Evolutionary conservation across 1,140 invertebrate species (phyloP).

Genomic region (Piezodorus guildinii): DNA sequence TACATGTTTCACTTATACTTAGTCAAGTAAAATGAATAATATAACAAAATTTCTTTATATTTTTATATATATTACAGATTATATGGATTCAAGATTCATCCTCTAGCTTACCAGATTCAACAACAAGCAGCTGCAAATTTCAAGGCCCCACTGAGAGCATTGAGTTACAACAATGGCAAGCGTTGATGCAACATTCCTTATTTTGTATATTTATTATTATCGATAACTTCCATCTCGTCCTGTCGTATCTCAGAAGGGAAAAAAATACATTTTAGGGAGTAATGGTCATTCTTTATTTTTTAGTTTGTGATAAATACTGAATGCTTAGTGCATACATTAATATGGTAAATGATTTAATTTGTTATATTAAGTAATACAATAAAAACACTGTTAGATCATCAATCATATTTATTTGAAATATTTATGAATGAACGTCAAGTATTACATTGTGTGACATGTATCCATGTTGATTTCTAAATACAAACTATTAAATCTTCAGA

Average conservation of each 20-base stretch:
- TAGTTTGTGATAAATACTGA: too few species aligned
- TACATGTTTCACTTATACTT: background rate
- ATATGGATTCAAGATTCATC: slow-evolving; percentile 99
- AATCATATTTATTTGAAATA: too few species aligned
- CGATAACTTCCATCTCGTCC: background rate
- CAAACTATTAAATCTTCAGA: too few species aligned
- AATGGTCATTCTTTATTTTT: background rate
- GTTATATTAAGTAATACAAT: too few species aligned
- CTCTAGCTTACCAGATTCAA: slow-evolving; percentile 93
- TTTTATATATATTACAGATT: slow-evolving; percentile 56
- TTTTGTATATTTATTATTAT: slow-evolving; percentile 2
- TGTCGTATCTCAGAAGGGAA: background rate
- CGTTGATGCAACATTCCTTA: slow-evolving; percentile 31
- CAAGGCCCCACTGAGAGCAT: slow-evolving; percentile 67
- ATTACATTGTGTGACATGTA: too few species aligned
- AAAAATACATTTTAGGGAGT: background rate
- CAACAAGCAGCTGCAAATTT: slow-evolving; percentile 84
- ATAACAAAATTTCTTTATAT: background rate
- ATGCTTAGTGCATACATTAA: too few species aligned
- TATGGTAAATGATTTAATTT: too few species aligned
- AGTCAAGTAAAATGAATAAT: background rate
- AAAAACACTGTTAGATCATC: too few species aligned
- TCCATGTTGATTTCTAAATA: too few species aligned
- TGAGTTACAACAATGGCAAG: slow-evolving; percentile 44
- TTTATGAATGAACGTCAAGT: too few species aligned